Percentiles rank a stretch among this genome's conserved stretches.
These are phyloP conservation scores for Drosophila longiperda DNA, from an alignment of 2,888 invertebrate species.

Conservation along the genomic window DNA sequence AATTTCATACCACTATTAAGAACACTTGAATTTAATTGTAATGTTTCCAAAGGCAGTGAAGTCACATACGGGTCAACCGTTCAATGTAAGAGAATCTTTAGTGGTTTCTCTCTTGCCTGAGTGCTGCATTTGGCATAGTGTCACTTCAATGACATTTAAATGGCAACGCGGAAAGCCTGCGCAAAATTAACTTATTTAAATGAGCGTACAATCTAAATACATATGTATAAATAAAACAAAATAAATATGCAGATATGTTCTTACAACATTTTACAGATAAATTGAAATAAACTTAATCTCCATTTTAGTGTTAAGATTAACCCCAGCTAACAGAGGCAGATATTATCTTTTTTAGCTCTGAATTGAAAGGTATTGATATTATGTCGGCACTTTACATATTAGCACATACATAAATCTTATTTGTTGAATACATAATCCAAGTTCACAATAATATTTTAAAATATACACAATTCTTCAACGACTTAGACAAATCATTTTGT, in stretches of 20 bases:
- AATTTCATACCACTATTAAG: neutral
- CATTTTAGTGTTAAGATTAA: neutral
- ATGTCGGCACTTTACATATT: neutral
- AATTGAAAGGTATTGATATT: neutral
- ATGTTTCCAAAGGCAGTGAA: constrained; percentile 15
- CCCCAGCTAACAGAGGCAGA: neutral
- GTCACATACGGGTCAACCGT: neutral
- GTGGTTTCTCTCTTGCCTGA: constrained; percentile 13
- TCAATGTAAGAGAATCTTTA: constrained; percentile 8
- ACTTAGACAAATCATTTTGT: neutral
- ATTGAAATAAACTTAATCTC: neutral
- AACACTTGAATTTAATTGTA: neutral
- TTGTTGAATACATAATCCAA: neutral
- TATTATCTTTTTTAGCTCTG: neutral
- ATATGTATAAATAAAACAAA: too few species aligned
- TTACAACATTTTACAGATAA: neutral
- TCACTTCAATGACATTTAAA: constrained; percentile 13
- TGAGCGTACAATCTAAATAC: too few species aligned
- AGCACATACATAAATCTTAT: neutral
- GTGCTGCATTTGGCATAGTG: constrained; percentile 8
- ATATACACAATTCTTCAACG: neutral
- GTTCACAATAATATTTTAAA: neutral
- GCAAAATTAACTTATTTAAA: neutral
- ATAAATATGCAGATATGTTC: too few species aligned
- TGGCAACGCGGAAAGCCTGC: constrained; percentile 1